Evolutionary conservation across 2,797 vertebrate species (phyloP).

Genomic region (Sphenopsis melanotis): DNA sequence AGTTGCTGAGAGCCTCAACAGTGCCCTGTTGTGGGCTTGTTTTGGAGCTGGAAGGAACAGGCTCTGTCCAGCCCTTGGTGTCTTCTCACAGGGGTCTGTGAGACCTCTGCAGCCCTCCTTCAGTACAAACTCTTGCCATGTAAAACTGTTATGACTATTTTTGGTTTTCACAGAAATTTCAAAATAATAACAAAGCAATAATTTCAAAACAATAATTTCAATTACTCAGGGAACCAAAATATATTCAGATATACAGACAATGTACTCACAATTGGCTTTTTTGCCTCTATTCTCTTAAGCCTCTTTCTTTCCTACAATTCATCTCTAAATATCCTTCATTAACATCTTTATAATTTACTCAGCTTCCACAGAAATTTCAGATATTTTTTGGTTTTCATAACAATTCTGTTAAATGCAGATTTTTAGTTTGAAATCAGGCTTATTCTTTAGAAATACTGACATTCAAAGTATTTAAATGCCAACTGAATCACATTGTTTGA

Average conservation of each 20-base stretch:
- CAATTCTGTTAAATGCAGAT: not conserved
- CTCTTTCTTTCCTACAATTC: not conserved
- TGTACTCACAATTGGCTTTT: not conserved
- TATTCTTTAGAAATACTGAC: not conserved
- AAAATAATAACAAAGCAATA: not conserved
- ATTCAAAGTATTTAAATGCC: not conserved
- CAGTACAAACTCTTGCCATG: accelerated
- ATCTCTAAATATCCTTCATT: not conserved
- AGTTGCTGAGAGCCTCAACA: not conserved
- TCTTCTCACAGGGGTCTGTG: not conserved
- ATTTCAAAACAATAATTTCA: not conserved
- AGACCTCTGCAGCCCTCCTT: not conserved
- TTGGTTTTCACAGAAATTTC: not conserved
- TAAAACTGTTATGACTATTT: not conserved
- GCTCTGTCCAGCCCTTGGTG: not conserved
- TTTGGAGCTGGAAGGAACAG: not conserved
- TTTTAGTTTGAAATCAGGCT: not conserved
- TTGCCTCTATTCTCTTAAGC: accelerated
- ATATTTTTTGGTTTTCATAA: not conserved
- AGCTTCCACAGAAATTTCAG: not conserved
- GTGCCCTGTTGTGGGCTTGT: not conserved
- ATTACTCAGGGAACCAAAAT: not conserved
- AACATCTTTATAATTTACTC: not conserved
- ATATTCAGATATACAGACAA: not conserved
- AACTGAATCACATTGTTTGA: not conserved